Base-by-base conservation (phyloP, 1,140 invertebrate genomes). In the Apis cerana region DNA sequence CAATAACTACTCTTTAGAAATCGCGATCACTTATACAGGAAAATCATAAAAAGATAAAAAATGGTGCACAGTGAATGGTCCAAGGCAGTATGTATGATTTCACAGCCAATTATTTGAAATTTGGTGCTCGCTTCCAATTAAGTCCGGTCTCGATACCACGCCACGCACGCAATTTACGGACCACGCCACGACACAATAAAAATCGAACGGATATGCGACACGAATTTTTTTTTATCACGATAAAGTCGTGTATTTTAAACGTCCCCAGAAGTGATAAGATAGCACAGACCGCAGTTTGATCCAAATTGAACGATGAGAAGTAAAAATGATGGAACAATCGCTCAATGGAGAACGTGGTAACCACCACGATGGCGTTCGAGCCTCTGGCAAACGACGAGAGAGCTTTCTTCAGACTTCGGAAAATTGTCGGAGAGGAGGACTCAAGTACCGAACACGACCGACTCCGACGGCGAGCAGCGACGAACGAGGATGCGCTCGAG, bases 401-500 rank as follows among this genome's bases (percentile, higher is more conserved):
- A 13, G 19, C 72, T 67, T 50, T 81, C 70, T 43, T 86, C 69
- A 54, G 54, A 52, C 33, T 77, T 50, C 85, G 70, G 52, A 62
- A 61, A 80, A 80, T 76, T 75, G 54, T 54, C 50, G 15, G 50
- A 61, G 83, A 85, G 69, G 58, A 75, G 56, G 83, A 82, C 65
- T 80, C 65, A n/a, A 82, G 56, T 75, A 76, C 74, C 78, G 79
- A 87, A 75, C 88, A 83, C 90, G 81, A 92, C 92, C 89, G 91
- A 92, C 88, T 89, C 64, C 85, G 82, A 86, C 69, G 88, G 75
- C 89, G 92, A 84, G 78, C 91, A 88, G 89, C 91, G 91, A 89
- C 91, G 89, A 93, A 93, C 92, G 93, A 92, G 92, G 86, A 91
- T 91, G 89, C 89, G 88, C 85, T 88, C 84, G 80, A 74, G 82